Percentiles rank a stretch among this genome's conserved stretches.
Evolutionary conservation across 2,888 invertebrate species (phyloP).

Genomic region (Listrodromus nycthemerus): DNA sequence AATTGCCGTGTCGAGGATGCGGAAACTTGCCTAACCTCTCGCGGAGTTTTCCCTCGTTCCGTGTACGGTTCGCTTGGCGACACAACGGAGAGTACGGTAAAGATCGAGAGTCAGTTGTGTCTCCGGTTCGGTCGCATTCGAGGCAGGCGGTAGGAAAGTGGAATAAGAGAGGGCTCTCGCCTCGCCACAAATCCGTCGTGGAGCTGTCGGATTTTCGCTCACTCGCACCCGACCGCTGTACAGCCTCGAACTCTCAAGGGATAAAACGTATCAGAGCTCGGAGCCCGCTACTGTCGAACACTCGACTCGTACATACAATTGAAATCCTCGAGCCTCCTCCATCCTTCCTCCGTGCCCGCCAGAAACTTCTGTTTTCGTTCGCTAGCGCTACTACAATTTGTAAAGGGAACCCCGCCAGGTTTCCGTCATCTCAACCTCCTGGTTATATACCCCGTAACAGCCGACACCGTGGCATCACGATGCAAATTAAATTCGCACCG

Average conservation of each 20-base stretch:
- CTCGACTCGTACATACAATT: constrained; percentile 56
- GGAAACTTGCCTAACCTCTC: neutral
- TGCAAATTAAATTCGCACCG: neutral
- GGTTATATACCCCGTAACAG: neutral
- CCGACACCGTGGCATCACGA: neutral
- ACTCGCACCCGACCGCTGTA: neutral
- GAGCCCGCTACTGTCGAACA: constrained; percentile 44
- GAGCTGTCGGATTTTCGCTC: constrained; percentile 61
- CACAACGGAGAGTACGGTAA: neutral
- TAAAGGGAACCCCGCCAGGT: constrained; percentile 2
- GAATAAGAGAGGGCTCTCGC: constrained; percentile 45
- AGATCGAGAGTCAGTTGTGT: neutral
- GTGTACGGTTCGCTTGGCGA: neutral
- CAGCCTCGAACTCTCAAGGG: constrained; percentile 9
- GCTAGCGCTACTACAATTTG: constrained; percentile 26
- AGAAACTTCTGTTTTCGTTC: neutral
- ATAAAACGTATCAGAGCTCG: constrained; percentile 32
- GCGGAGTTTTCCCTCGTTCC: neutral
- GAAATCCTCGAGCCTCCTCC: constrained; percentile 46
- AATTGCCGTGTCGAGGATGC: neutral
- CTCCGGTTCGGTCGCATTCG: neutral
- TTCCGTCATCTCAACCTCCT: constrained; percentile 11
- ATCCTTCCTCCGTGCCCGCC: constrained; percentile 4
- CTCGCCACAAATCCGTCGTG: constrained; percentile 52
- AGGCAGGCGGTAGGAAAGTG: constrained; percentile 13